Percentiles rank a stretch among this genome's conserved stretches.
These are phyloP conservation scores for Megalopta genalis DNA, from an alignment of 1,140 invertebrate species.

Conservation along the genomic window DNA sequence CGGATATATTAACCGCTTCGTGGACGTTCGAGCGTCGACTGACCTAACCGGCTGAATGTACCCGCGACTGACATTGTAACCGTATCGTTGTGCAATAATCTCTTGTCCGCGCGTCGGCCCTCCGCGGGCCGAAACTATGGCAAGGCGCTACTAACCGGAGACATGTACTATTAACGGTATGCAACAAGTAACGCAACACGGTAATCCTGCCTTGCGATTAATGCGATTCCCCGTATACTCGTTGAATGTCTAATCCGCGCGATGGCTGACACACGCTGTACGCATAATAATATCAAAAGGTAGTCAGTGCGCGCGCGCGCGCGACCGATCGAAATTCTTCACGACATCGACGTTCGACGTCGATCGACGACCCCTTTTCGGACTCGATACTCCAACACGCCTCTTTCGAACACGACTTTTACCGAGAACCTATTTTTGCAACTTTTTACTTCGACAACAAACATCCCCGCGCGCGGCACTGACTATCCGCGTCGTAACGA, in stretches of 20 bases:
- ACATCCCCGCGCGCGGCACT: not conserved
- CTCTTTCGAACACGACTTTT: conserved; percentile 21
- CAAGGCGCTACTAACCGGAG: conserved; percentile 14
- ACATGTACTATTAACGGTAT: conserved; percentile 28
- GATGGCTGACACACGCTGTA: conserved; percentile 20
- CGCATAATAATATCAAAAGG: conserved; percentile 30
- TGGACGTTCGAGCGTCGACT: conserved; percentile 22
- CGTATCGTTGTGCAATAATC: not conserved
- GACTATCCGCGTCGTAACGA: not conserved
- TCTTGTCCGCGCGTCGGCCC: not conserved
- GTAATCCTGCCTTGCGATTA: conserved; percentile 48
- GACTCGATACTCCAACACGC: not conserved
- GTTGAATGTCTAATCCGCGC: conserved; percentile 32
- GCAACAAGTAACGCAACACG: conserved; percentile 43
- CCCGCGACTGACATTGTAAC: not conserved
- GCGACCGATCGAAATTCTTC: not conserved
- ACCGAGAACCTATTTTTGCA: conserved; percentile 42
- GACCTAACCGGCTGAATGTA: not conserved
- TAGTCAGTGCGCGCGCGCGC: not conserved
- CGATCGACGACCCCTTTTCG: not conserved
- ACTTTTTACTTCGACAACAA: not conserved
- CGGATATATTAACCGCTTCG: conserved; percentile 50
- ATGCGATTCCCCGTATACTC: conserved; percentile 37
- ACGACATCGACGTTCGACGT: not conserved
- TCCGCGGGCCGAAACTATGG: not conserved